Evolutionary conservation across 1,140 invertebrate species (phyloP), one percentile per base, ranked within the genome.

Genomic region (Drosophila nannoptera): DNA sequence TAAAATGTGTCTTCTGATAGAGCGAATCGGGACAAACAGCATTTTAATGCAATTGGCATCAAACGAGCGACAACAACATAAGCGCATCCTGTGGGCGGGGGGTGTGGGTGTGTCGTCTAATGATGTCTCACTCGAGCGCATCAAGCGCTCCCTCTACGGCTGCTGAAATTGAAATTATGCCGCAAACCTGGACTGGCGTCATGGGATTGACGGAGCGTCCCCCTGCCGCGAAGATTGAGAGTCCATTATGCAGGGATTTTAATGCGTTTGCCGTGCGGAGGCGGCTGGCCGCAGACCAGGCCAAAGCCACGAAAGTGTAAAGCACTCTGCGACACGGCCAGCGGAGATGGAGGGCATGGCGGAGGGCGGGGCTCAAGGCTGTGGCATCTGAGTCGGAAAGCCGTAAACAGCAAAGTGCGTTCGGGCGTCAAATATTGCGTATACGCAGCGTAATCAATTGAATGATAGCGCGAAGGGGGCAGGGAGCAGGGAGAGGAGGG

Each of bases 391-490:
- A 58, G 52, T 69, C 36, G 62, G 52, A 74, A 66, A 66, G 58
- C 42, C 62, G 62, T 71, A 52, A 62, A 67, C 45, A 36, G 63
- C 35, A 16, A 7, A 14, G 6, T 14, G 38, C 46, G 46, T 9
- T 53, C 14, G 61, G 45, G 68, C 16, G 62, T 53, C 69, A 78
- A 78, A 84, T 78, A 73, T 73, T 61, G 80, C 81, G 80, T 83
- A 83, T 84, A 83, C 80, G 78, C 62, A 76, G 45, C 55, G 78
- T 73, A 84, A 84, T 84, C 68, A 82, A 75, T 73, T 82, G 65
- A 50, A 78, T 22, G 22, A 22, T 22, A 22, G 22, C 22, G 22
- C 1, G 22, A 22, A 22, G 22, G 22, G 22, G 82, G 71, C 35
- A 36, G 38, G 38, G n/a, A 40, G 1, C n/a, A 43, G 40, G 5